These are phyloP conservation scores for Tamias sibiricus DNA, from an alignment of 2,113 vertebrate genomes.

Conservation along the genomic window DNA sequence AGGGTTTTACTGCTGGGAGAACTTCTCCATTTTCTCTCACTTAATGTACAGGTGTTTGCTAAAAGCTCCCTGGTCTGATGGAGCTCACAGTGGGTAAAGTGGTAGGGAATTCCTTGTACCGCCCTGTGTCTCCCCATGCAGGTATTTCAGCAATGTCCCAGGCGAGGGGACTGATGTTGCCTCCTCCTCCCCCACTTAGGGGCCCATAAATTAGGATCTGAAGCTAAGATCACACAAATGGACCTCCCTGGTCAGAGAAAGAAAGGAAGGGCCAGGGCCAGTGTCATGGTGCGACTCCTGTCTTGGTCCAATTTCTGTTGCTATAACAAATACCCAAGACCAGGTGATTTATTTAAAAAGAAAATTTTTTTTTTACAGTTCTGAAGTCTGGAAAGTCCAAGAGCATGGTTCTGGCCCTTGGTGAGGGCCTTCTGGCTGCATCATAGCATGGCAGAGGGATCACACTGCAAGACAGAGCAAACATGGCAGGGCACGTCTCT, in stretches of 20 bases:
- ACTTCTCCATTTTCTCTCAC: not conserved
- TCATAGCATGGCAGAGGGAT: too few species aligned
- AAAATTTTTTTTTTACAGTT: not conserved
- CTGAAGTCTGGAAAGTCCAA: not conserved
- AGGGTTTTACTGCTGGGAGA: not conserved
- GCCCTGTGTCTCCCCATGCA: not conserved
- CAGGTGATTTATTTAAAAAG: not conserved
- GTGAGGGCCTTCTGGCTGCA: not conserved
- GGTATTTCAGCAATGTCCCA: not conserved
- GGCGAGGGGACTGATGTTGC: not conserved
- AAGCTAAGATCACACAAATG: not conserved
- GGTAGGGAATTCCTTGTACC: not conserved
- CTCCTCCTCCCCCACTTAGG: not conserved
- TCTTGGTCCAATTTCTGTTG: not conserved
- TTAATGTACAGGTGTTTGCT: not conserved
- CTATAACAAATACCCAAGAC: not conserved
- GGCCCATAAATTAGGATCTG: not conserved
- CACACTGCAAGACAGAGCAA: not conserved
- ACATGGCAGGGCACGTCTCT: not conserved
- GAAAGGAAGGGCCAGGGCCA: too few species aligned
- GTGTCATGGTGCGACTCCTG: fast-evolving
- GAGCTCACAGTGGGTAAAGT: not conserved
- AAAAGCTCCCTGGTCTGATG: not conserved
- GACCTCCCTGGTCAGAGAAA: not conserved
- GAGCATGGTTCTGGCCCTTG: not conserved